Conservation (phyloP, 2,113 vertebrate genomes). For the Psittacus erithacus region DNA sequence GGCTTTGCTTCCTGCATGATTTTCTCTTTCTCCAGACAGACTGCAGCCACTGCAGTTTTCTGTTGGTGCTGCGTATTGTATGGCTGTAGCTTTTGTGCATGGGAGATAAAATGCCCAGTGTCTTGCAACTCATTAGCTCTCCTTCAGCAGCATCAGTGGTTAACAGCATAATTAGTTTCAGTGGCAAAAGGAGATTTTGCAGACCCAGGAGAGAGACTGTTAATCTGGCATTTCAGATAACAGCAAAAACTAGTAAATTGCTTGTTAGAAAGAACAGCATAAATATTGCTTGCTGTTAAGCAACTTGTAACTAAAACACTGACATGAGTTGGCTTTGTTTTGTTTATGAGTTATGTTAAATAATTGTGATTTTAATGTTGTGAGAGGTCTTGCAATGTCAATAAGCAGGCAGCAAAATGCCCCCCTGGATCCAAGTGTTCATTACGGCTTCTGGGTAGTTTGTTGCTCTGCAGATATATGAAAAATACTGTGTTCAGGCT, state of each 20-base stretch:
- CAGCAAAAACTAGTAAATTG: neutral
- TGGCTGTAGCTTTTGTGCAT: neutral
- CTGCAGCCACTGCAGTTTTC: neutral
- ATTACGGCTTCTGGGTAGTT: neutral
- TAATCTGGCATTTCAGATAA: slow-evolving; percentile 31
- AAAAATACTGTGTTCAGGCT: neutral
- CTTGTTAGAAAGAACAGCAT: neutral
- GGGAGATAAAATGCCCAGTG: neutral
- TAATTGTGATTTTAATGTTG: neutral
- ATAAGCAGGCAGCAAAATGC: neutral
- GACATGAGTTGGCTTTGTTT: neutral
- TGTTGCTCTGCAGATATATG: neutral
- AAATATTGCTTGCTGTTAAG: neutral
- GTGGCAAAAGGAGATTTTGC: slow-evolving; percentile 46
- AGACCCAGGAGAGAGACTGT: neutral
- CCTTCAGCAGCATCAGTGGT: slow-evolving; percentile 5
- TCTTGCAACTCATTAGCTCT: slow-evolving; percentile 56
- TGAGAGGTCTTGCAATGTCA: neutral
- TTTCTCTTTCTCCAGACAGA: neutral
- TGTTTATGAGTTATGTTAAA: neutral
- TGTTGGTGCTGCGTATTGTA: neutral
- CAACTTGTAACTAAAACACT: neutral
- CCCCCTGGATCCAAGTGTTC: neutral
- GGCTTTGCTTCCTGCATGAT: neutral
- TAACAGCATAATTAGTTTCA: slow-evolving; percentile 68